Evolutionary conservation across 2,888 invertebrate genomes (phyloP), one percentile per base, ranked within the genome.

Genomic region (Papilio protenor): DNA sequence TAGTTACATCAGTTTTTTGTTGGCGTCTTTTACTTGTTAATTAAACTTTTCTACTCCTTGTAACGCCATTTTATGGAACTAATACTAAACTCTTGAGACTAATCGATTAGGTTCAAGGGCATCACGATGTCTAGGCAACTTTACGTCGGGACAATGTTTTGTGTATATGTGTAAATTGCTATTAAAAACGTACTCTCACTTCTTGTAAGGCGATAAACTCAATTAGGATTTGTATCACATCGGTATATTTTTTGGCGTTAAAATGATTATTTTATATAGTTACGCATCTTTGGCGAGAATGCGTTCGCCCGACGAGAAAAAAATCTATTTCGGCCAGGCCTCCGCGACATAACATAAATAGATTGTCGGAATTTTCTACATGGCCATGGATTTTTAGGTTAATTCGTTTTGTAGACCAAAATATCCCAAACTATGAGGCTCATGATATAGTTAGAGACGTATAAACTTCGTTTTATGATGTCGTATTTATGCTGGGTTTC

Each of bases 301-400:
- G 61, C 55, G 40, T 75, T 33, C 69, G 27, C 21, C 40, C 45
- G 55, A 61, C 18, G 27, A 59, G 59, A 77, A 77, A 40, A 77
- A 77, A 72, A 66, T 77, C 77, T 77, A 77, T 77, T 73, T 73
- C 21, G 40, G 64, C 14, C 23, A 12, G 64, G 72, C 77, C 77
- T 77, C 77, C 77, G 72, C 64, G 72, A 73, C 64, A 77, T 33
- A 52, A 55, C 64, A 64, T 73, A 73, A 77, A 77, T 77, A 77
- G 76, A 40, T 71, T 49, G 71, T 40, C 16, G 12, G n/a, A 69
- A 40, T 75, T 14, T 52, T 16, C 64, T 27, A 59, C 21, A 59
- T 23, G 57, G 57, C 57, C 55, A 64, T 64, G 33, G 27, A 64
- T 64, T 64, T 64, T 64, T 64, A 64, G 64, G 64, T 64, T 64